Percentiles rank a stretch among this genome's conserved stretches.
These are phyloP conservation scores for Agraylea sexmaculata DNA, from an alignment of 1,140 invertebrate genomes.

Conservation along the genomic window DNA sequence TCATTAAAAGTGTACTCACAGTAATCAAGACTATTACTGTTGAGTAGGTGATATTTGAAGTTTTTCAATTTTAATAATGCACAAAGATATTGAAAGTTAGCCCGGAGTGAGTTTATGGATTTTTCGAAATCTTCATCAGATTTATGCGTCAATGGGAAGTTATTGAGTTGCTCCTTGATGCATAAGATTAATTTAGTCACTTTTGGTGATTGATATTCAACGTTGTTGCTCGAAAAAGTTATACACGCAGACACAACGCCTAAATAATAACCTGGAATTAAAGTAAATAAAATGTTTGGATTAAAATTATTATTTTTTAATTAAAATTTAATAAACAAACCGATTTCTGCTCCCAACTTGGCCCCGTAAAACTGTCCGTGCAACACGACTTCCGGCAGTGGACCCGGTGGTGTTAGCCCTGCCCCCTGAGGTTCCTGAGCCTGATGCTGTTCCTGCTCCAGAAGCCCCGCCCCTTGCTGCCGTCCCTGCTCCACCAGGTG, in stretches of 20 bases:
- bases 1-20: constrained; percentile 2
- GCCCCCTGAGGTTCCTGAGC: constrained; percentile 41
- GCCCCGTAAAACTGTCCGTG: constrained; percentile 52
- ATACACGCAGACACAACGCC: constrained; percentile 35
- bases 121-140: constrained; percentile 49
- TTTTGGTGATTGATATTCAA: constrained; percentile 40
- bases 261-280: constrained; percentile 41
- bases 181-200: too few relatives aligned
- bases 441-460: constrained; percentile 45
- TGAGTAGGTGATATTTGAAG: constrained; percentile 38
- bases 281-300: not conserved
- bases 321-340: constrained; percentile 18
- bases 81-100: constrained; percentile 54
- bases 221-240: constrained; percentile 32
- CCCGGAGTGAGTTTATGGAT: constrained; percentile 48
- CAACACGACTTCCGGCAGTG: constrained; percentile 49
- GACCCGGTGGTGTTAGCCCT: constrained; percentile 35
- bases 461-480: constrained; percentile 44
- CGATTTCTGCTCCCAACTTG: constrained; percentile 51
- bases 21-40: constrained; percentile 39
- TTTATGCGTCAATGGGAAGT: constrained; percentile 53
- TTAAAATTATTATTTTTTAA: not conserved
- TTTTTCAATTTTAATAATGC: constrained; percentile 49
- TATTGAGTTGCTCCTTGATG: constrained; percentile 47
- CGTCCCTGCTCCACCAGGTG: constrained; percentile 41